These are phyloP conservation scores for Alfaro cultratus DNA, from an alignment of 2,797 vertebrate species.

Conservation along the genomic window DNA sequence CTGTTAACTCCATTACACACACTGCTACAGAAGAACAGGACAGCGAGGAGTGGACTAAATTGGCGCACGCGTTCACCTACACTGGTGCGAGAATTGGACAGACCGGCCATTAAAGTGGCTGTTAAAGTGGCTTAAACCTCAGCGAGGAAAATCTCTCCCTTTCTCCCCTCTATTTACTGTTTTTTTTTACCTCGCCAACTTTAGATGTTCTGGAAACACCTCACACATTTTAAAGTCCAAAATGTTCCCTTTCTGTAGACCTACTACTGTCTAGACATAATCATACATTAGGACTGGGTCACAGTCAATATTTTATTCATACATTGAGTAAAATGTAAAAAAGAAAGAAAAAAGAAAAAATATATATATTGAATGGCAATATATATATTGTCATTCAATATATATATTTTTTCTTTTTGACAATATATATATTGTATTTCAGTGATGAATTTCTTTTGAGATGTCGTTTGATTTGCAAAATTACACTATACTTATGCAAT, in stretches of 20 bases:
- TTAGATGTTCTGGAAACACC: slow-evolving; percentile 8
- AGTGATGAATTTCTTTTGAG: neutral
- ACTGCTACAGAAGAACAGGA: slow-evolving; percentile 74
- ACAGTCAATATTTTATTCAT: neutral
- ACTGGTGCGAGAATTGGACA: slow-evolving; percentile 63
- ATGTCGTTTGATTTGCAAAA: neutral
- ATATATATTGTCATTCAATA: no score
- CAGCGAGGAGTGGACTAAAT: slow-evolving; percentile 62
- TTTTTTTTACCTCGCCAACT: slow-evolving; percentile 12
- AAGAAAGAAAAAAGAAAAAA: neutral
- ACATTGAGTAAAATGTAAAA: neutral
- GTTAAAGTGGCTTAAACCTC: slow-evolving; percentile 59
- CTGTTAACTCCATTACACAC: slow-evolving; percentile 78
- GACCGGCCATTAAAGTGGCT: slow-evolving; percentile 62
- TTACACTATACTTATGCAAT: neutral
- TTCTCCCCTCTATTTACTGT: slow-evolving; percentile 15
- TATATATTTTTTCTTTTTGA: no score
- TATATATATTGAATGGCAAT: no score
- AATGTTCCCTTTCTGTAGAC: neutral
- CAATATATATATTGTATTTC: neutral
- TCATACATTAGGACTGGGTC: neutral
- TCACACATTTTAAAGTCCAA: neutral
- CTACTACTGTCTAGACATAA: neutral
- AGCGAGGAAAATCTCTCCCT: slow-evolving; percentile 32
- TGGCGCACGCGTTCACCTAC: slow-evolving; percentile 55